These are phyloP conservation scores for Meta bourneti DNA, from an alignment of 2,888 invertebrate genomes.

Conservation along the genomic window DNA sequence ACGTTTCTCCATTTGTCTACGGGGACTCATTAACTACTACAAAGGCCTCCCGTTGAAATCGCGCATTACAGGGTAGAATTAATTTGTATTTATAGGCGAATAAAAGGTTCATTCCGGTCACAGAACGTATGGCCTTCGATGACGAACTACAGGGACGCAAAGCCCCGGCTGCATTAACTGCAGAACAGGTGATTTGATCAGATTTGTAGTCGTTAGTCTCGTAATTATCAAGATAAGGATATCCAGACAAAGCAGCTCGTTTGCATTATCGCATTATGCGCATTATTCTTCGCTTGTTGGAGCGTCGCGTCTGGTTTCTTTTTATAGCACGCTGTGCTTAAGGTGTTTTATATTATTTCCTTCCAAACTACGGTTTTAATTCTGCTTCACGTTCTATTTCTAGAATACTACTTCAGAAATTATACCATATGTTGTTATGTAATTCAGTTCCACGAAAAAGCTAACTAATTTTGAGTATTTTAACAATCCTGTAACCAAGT, in stretches of 20 bases:
- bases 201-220: background rate
- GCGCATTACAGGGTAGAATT: conserved; percentile 54
- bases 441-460: no score
- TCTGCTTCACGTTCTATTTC: no score
- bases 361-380: no score
- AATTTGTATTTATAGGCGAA: conserved; percentile 68
- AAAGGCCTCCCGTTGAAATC: conserved; percentile 46
- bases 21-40: conserved; percentile 67
- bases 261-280: background rate
- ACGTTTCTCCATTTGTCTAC: conserved; percentile 72
- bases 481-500: no score
- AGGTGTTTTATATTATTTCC: no score
- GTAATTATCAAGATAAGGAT: background rate
- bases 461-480: no score
- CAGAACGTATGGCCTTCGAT: conserved; percentile 18
- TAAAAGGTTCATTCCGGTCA: conserved; percentile 55
- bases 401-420: no score
- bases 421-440: no score
- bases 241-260: background rate
- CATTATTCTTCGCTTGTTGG: background rate
- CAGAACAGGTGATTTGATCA: background rate
- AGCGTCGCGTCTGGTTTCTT: background rate
- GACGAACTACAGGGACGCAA: background rate
- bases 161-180: background rate
- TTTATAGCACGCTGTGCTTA: background rate